phyloP scores from a whole-genome alignment of 2,888 invertebrate species.

The Panorpa germanica region DNA sequence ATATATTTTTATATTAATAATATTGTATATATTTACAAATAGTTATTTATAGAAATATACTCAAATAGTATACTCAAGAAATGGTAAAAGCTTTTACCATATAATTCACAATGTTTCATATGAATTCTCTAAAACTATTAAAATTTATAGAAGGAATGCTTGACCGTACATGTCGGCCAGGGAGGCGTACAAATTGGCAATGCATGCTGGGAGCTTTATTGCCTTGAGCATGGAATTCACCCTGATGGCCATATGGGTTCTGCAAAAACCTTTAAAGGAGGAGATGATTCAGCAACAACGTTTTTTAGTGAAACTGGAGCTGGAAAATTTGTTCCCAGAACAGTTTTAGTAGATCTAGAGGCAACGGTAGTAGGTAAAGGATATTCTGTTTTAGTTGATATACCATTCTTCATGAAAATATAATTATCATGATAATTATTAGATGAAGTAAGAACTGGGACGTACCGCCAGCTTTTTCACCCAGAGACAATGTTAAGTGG shows the following conservation, averaged over 20 bases:
- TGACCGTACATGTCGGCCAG: too few species aligned
- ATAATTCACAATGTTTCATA: too few species aligned
- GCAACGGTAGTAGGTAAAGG: constrained; percentile 1
- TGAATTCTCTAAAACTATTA: too few species aligned
- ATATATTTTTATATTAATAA: too few species aligned
- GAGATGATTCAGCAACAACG: constrained; percentile 21
- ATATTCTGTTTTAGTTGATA: too few species aligned
- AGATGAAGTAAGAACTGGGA: constrained; percentile 28
- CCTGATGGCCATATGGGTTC: constrained; percentile 50
- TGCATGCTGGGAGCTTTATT: constrained; percentile 59
- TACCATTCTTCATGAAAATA: too few species aligned
- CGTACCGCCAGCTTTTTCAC: constrained; percentile 56
- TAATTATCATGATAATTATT: too few species aligned
- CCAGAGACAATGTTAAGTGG: constrained; percentile 66
- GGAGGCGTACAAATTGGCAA: constrained; percentile 68
- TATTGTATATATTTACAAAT: too few species aligned
- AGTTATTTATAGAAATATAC: too few species aligned
- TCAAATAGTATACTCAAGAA: too few species aligned
- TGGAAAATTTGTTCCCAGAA: constrained; percentile 7
- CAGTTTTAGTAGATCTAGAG: constrained; percentile 5
- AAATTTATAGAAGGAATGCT: too few species aligned
- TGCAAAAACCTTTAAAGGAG: not conserved
- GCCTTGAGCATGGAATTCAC: constrained; percentile 54
- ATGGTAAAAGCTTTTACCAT: too few species aligned
- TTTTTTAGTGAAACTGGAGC: constrained; percentile 25